phyloP scores from a whole-genome alignment of 2,797 vertebrate genomes.

The Sarcophilus harrisii region DNA sequence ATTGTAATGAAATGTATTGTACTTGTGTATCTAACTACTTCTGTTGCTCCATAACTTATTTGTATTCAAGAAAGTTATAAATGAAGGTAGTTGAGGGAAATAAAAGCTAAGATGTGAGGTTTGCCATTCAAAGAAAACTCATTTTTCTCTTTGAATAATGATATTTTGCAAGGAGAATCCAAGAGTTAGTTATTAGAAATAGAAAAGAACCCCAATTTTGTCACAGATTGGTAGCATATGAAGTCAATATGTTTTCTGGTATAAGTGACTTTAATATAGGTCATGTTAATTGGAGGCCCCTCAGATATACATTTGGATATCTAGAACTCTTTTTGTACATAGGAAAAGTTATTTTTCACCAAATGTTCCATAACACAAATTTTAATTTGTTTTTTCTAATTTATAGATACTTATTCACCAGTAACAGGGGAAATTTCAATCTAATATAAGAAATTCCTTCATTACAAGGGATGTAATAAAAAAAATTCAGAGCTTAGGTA shows the following conservation, averaged over 20 bases:
- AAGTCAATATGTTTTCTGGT: neutral
- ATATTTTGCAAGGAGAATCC: neutral
- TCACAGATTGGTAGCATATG: neutral
- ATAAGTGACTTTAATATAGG: neutral
- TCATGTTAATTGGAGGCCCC: neutral
- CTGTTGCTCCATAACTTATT: neutral
- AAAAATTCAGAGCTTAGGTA: too few species aligned
- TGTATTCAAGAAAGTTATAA: neutral
- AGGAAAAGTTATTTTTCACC: neutral
- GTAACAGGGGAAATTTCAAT: too few species aligned
- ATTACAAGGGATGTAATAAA: too few species aligned
- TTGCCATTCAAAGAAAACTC: neutral
- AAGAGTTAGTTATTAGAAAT: neutral
- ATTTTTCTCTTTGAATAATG: neutral
- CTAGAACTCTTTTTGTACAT: neutral
- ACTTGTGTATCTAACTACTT: neutral
- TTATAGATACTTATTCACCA: too few species aligned
- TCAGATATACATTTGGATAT: neutral
- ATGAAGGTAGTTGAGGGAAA: neutral
- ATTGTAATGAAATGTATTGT: neutral
- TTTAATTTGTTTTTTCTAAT: neutral
- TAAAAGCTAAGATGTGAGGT: neutral
- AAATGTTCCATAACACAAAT: neutral
- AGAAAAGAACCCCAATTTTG: neutral
- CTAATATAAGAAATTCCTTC: too few species aligned